A percentile compares a stretch with the other conserved stretches of the same genome.
Evolutionary conservation across 1,140 invertebrate genomes (phyloP).

Genomic region (Stegodyphus dumicola): DNA sequence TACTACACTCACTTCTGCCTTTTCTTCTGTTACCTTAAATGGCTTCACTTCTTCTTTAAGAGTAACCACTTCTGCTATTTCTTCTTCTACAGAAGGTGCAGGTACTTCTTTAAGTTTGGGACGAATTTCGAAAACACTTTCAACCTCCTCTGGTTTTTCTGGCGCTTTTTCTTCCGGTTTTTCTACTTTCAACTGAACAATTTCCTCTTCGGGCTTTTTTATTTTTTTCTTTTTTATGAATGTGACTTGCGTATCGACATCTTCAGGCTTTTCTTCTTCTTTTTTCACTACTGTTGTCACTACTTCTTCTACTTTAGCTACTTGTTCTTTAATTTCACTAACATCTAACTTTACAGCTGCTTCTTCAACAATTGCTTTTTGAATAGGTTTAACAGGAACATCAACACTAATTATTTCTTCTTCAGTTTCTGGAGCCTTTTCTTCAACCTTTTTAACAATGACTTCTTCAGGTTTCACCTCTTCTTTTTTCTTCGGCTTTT

Average conservation of each 20-base stretch:
- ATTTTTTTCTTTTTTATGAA: constrained; percentile 66
- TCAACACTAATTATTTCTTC: constrained; percentile 48
- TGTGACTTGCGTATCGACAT: constrained; percentile 65
- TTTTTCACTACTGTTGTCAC: constrained; percentile 69
- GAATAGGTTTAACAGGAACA: constrained; percentile 6
- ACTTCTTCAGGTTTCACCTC: too few relatives aligned
- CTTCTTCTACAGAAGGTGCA: constrained; percentile 62
- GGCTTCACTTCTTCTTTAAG: constrained; percentile 60
- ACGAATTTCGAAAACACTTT: constrained; percentile 50
- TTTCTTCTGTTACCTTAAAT: constrained; percentile 11
- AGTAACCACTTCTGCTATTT: constrained; percentile 63
- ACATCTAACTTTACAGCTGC: constrained; percentile 29
- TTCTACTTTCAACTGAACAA: constrained; percentile 59
- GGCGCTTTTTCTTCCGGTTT: constrained; percentile 46
- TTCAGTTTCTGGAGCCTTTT: too few relatives aligned
- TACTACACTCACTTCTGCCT: constrained; percentile 29
- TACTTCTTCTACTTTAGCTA: constrained; percentile 67
- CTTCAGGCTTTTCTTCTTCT: constrained; percentile 57
- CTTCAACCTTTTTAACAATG: too few relatives aligned
- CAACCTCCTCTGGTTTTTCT: constrained; percentile 52
- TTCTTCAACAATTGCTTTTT: constrained; percentile 63
- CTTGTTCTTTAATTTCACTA: constrained; percentile 64
- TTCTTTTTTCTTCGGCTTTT: too few relatives aligned
- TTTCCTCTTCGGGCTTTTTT: constrained; percentile 48
- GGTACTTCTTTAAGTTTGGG: constrained; percentile 52